phyloP scores from a whole-genome alignment of 2,113 vertebrate species.

The Ictalurus punctatus region DNA sequence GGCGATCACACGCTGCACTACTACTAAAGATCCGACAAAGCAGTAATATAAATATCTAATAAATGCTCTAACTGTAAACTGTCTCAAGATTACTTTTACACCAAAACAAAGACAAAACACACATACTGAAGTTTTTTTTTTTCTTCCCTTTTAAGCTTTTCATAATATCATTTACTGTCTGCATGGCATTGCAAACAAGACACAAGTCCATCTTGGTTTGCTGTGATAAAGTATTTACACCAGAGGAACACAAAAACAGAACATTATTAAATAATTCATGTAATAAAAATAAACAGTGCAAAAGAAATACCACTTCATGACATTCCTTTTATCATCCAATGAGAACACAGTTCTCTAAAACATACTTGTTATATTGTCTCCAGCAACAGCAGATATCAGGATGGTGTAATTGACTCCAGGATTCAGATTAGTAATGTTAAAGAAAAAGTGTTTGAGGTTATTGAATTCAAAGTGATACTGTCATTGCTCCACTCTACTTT shows the following conservation, averaged over 20 bases:
- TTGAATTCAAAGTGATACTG: neutral
- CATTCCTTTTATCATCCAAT: neutral
- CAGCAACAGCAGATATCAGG: neutral
- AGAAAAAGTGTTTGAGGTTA: neutral
- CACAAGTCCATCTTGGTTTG: neutral
- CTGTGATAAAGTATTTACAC: slow-evolving; percentile 11
- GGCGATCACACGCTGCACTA: neutral
- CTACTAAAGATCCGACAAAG: neutral
- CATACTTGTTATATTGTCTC: neutral
- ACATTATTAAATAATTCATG: slow-evolving; percentile 35
- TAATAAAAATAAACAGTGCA: slow-evolving; percentile 31
- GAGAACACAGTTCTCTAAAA: neutral
- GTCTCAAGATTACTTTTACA: neutral
- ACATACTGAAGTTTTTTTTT: neutral
- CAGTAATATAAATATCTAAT: slow-evolving; percentile 27
- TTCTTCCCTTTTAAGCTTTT: neutral
- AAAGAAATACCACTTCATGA: neutral
- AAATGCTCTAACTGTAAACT: slow-evolving; percentile 5
- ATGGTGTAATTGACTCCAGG: neutral
- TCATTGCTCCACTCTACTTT: neutral
- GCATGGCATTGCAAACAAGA: neutral
- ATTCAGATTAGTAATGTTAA: neutral
- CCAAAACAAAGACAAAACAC: neutral
- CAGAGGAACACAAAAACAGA: slow-evolving; percentile 25
- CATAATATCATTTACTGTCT: neutral